phyloP scores from a whole-genome alignment of 2,888 invertebrate genomes.

The Andrena marginata region DNA sequence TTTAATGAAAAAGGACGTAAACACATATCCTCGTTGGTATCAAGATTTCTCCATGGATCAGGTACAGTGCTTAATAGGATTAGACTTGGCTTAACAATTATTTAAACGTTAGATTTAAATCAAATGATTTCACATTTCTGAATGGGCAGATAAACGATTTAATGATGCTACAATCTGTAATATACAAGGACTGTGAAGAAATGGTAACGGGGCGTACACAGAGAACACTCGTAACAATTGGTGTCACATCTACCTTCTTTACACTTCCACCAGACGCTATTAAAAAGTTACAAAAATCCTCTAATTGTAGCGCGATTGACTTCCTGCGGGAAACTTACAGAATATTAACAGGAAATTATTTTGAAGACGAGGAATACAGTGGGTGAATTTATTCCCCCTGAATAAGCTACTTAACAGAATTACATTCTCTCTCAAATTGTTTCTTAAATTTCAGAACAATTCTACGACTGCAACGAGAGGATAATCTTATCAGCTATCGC shows the following conservation, averaged over 20 bases:
- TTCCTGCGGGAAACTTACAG: slow-evolving; percentile 80
- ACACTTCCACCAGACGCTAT: slow-evolving; percentile 73
- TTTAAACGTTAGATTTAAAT: neutral
- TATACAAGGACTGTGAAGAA: slow-evolving; percentile 77
- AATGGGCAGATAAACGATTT: slow-evolving; percentile 74
- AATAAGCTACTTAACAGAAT: neutral
- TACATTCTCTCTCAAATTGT: neutral
- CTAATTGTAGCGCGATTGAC: slow-evolving; percentile 73
- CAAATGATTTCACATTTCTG: slow-evolving; percentile 16
- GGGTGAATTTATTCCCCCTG: slow-evolving; percentile 34
- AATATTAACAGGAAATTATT: slow-evolving; percentile 77
- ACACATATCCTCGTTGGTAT: slow-evolving; percentile 59
- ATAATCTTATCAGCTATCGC: slow-evolving; percentile 82
- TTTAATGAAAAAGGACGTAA: neutral
- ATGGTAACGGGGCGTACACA: slow-evolving; percentile 75
- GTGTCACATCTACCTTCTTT: slow-evolving; percentile 77
- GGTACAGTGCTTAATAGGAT: slow-evolving; percentile 45
- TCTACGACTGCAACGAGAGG: slow-evolving; percentile 80
- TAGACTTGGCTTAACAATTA: neutral
- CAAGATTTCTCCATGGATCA: slow-evolving; percentile 69
- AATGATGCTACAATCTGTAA: slow-evolving; percentile 73
- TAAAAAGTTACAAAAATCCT: slow-evolving; percentile 68
- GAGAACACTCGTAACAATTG: slow-evolving; percentile 74
- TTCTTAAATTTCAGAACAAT: slow-evolving; percentile 70
- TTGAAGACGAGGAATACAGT: slow-evolving; percentile 79